These are phyloP conservation scores for Cyphomyrus plagiostoma DNA, from an alignment of 2,113 vertebrate genomes.

Conservation along the genomic window DNA sequence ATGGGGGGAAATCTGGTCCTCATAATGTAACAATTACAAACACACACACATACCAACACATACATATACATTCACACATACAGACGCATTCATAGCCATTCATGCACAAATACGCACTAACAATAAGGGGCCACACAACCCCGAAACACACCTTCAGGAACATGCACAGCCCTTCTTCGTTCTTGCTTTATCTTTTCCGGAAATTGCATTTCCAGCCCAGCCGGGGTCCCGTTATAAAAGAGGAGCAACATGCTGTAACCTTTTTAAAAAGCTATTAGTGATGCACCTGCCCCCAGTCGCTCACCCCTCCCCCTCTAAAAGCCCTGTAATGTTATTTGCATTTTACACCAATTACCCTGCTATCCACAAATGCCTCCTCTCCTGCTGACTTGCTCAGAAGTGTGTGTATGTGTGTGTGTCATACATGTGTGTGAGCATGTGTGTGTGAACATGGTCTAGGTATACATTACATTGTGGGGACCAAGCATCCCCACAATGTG, in stretches of 20 bases:
- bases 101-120: background rate
- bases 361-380: background rate
- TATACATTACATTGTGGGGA: no score
- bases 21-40: background rate
- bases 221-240: conserved; percentile 64
- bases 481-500: no score
- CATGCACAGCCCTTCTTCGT: conserved; percentile 38
- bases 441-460: no score
- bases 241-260: conserved; percentile 62
- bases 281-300: conserved; percentile 51
- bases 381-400: background rate
- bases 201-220: conserved; percentile 65
- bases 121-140: background rate
- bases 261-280: conserved; percentile 71
- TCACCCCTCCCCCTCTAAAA: background rate
- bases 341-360: conserved; percentile 6
- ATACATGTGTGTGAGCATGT: background rate
- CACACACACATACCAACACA: background rate
- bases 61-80: background rate
- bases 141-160: background rate
- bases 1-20: background rate
- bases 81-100: background rate
- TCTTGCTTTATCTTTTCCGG: conserved; percentile 61
- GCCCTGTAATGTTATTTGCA: conserved; percentile 23
- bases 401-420: background rate